Evolutionary conservation across 2,797 vertebrate genomes (phyloP), one percentile per base, ranked within the genome.

Genomic region (Poeciliopsis gracilis): DNA sequence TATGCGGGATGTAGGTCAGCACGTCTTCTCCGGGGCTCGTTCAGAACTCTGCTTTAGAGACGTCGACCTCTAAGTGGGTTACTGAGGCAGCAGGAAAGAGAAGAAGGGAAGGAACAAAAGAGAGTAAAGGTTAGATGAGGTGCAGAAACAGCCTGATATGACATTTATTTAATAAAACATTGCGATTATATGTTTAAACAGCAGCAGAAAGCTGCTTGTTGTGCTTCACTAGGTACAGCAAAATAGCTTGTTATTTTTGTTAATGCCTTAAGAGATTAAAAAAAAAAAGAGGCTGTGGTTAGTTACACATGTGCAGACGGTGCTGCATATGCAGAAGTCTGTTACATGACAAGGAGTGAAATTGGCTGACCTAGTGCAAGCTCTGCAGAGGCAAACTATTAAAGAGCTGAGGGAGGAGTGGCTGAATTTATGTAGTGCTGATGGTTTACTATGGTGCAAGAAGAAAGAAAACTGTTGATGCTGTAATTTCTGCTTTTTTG

Each of bases 1-100:
- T 79, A 47, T 69, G 72, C 77, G 75, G 67, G 87, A 93, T 93
- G 87, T 92, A 87, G 90, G 92, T 93, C 93, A 84, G 84, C 84
- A 71, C 8, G 87, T 88, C 86, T 88, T 76, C 88, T 90, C 85
- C 38, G 4, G 84, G 72, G 13, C 80, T 93, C 84, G 86, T 89
- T 66, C 80, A 87, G 82, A 87, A 83, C 84, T 82, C 85, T 7
- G 78, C 82, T 87, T 89, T 82, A 80, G 81, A 66, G 77, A 85
- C 81, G 82, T 73, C 88, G 81, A 87, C 85, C 73, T 79, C 79
- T 87, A 88, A 88, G 85, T 82, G 84, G 78, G 81, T 88, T 92
- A 84, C 77, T 78, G 74, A 90, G 80, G 90, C 45, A 84, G 51
- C 33, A 76, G 83, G 18, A 85, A 51, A 84, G n/a, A 79, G 55